A percentile compares a stretch with the other conserved stretches of the same genome.
Evolutionary conservation across 2,113 vertebrate species (phyloP).

Genomic region (Nyctereutes procyonoides): DNA sequence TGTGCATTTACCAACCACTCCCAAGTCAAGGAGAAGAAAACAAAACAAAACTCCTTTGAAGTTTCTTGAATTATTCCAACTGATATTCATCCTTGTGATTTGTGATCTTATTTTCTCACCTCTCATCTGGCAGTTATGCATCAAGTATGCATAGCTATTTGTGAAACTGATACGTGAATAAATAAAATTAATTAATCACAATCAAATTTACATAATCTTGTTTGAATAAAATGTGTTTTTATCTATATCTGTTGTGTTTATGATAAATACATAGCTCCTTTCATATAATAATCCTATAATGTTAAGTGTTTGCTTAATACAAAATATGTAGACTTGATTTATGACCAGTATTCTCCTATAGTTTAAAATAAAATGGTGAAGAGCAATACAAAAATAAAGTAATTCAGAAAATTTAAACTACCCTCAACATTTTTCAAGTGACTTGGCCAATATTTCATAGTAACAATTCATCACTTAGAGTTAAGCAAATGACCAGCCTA

Average conservation of each 20-base stretch:
- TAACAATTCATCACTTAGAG: constrained; percentile 1
- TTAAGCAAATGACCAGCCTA: not conserved
- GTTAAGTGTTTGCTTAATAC: not conserved
- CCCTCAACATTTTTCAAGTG: not conserved
- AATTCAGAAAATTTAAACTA: not conserved
- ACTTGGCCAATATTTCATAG: not conserved
- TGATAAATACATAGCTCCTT: not conserved
- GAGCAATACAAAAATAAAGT: not conserved
- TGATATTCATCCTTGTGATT: not conserved
- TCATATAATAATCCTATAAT: not conserved
- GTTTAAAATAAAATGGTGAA: not conserved
- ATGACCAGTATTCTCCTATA: not conserved
- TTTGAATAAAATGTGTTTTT: not conserved
- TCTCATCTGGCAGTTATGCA: not conserved
- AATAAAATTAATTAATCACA: not conserved
- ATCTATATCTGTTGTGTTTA: not conserved
- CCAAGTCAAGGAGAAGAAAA: not conserved
- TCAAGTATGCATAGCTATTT: not conserved
- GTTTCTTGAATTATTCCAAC: not conserved
- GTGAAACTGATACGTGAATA: not conserved
- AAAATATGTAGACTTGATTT: not conserved
- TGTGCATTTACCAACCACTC: not conserved
- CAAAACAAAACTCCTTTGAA: not conserved
- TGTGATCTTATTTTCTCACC: not conserved
- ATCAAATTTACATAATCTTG: not conserved